Conservation (phyloP, 2,888 invertebrate genomes). For the Opisthograptis luteolata region DNA sequence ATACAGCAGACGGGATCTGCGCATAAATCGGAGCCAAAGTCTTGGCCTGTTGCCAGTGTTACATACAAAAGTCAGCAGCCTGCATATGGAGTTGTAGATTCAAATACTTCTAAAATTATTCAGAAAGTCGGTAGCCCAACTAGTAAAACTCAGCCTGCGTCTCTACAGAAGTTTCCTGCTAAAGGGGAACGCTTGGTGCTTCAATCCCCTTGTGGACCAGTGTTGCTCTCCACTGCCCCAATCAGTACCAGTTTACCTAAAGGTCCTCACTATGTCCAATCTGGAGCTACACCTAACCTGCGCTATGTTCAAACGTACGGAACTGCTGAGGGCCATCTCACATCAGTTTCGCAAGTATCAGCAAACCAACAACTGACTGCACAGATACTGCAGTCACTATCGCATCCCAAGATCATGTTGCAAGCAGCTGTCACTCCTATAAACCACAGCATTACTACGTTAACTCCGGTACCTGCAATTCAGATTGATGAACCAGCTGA, state of each 20-base stretch:
- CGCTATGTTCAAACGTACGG: slow-evolving; percentile 76
- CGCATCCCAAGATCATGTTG: slow-evolving; percentile 74
- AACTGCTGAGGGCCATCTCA: slow-evolving; percentile 63
- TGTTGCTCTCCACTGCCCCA: slow-evolving; percentile 73
- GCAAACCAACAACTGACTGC: slow-evolving; percentile 86
- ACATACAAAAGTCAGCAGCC: slow-evolving; percentile 70
- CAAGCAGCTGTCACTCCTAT: slow-evolving; percentile 57
- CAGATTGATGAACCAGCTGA: slow-evolving; percentile 58
- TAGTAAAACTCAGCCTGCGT: slow-evolving; percentile 61
- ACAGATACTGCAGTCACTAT: slow-evolving; percentile 85
- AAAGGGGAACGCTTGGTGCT: slow-evolving; percentile 74
- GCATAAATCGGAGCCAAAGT: slow-evolving; percentile 71
- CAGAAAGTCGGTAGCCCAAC: slow-evolving; percentile 78
- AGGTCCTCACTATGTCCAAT: slow-evolving; percentile 78
- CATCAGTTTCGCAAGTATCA: slow-evolving; percentile 77
- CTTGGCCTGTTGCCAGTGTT: slow-evolving; percentile 71
- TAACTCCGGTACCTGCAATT: slow-evolving; percentile 42
- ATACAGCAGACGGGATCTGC: slow-evolving; percentile 77
- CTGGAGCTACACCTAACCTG: slow-evolving; percentile 74
- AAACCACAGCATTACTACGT: slow-evolving; percentile 45
- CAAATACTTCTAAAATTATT: slow-evolving; percentile 72
- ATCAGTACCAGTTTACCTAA: slow-evolving; percentile 69
- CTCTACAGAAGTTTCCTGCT: slow-evolving; percentile 62
- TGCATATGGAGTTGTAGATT: slow-evolving; percentile 64
- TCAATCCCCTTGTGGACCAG: slow-evolving; percentile 76